Conservation (phyloP, 2,888 invertebrate genomes). For the Lycaena phlaeas region DNA sequence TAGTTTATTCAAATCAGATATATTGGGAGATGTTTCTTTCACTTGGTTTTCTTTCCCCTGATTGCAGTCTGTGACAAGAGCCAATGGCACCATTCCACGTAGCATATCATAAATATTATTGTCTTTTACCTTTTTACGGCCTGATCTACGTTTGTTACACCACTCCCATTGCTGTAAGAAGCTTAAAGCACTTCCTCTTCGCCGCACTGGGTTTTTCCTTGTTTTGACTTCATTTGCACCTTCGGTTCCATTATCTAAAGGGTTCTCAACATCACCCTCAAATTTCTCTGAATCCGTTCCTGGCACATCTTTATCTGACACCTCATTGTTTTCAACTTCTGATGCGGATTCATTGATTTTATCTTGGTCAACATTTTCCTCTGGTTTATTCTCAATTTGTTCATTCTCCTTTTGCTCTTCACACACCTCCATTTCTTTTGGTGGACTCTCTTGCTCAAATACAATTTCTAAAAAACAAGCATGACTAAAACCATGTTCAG, state of each 20-base stretch:
- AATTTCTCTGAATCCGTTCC: slow-evolving; percentile 43
- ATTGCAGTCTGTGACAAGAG: not conserved
- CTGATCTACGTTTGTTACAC: slow-evolving; percentile 74
- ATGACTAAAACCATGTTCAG: slow-evolving; percentile 73
- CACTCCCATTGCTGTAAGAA: slow-evolving; percentile 85
- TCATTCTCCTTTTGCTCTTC: slow-evolving; percentile 43
- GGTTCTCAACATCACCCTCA: slow-evolving; percentile 27
- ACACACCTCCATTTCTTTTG: slow-evolving; percentile 43
- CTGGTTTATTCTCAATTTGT: slow-evolving; percentile 32
- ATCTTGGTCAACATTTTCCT: slow-evolving; percentile 32
- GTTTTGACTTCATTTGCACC: slow-evolving; percentile 38
- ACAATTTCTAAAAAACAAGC: slow-evolving; percentile 55
- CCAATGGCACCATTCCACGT: slow-evolving; percentile 4
- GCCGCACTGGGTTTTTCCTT: slow-evolving; percentile 63
- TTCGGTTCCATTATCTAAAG: slow-evolving; percentile 30
- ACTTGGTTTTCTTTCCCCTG: slow-evolving; percentile 24
- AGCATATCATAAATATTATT: slow-evolving; percentile 6
- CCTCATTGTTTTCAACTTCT: slow-evolving; percentile 53
- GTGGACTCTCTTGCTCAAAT: slow-evolving; percentile 39
- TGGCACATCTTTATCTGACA: slow-evolving; percentile 55
- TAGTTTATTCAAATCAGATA: slow-evolving; percentile 75
- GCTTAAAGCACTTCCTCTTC: slow-evolving; percentile 81
- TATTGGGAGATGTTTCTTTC: slow-evolving; percentile 74
- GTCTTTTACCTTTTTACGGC: slow-evolving; percentile 47
- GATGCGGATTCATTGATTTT: slow-evolving; percentile 40